A percentile compares a stretch with the other conserved stretches of the same genome.
Evolutionary conservation across 2,113 vertebrate species (phyloP).

Genomic region (Myocastor coypus): DNA sequence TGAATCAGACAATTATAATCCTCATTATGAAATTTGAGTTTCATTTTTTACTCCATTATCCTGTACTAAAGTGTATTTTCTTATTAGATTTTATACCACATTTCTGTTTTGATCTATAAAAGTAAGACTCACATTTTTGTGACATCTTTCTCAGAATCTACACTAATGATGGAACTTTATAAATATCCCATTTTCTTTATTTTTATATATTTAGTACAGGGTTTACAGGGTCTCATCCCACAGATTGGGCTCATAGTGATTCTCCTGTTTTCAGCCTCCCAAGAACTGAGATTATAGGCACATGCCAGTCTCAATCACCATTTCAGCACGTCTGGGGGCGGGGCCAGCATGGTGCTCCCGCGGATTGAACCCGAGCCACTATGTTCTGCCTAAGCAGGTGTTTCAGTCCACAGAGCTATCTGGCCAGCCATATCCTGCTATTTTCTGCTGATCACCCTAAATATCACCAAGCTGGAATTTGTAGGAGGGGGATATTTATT

Average conservation of each 20-base stretch:
- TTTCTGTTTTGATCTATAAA: neutral
- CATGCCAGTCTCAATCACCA: too few species aligned
- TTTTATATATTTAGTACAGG: too few species aligned
- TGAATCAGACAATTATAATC: neutral
- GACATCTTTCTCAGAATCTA: neutral
- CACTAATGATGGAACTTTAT: neutral
- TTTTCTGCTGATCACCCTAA: neutral
- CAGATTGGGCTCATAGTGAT: too few species aligned
- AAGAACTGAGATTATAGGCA: too few species aligned
- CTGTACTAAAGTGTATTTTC: conserved; percentile 24
- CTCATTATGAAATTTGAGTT: conserved; percentile 4
- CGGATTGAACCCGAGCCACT: too few species aligned
- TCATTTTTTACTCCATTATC: conserved; percentile 32
- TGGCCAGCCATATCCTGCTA: neutral
- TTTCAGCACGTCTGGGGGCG: too few species aligned
- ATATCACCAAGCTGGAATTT: conserved; percentile 3
- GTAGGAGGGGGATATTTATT: neutral
- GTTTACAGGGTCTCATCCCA: too few species aligned
- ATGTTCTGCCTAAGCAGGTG: too few species aligned
- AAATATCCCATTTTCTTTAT: neutral
- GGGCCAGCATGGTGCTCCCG: too few species aligned
- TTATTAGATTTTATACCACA: neutral
- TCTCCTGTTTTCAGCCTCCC: too few species aligned
- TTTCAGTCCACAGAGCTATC: too few species aligned
- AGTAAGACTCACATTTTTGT: neutral